These are phyloP conservation scores for Catamblyrhynchus diadema DNA, from an alignment of 2,797 vertebrate genomes.

Conservation along the genomic window DNA sequence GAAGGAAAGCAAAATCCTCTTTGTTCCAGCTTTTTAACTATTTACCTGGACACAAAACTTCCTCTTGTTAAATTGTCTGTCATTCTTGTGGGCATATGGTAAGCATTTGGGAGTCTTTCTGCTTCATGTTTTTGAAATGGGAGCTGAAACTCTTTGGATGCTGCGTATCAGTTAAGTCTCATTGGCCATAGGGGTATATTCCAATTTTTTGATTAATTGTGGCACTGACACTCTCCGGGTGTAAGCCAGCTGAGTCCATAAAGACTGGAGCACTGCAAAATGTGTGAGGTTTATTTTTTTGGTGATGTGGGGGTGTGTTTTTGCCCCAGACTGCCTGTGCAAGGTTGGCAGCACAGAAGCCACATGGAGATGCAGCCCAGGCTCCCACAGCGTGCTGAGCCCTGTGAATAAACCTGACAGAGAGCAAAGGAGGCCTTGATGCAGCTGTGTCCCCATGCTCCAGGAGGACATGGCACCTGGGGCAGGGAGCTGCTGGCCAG, in stretches of 20 bases:
- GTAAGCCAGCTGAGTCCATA: neutral
- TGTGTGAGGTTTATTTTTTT: too few species aligned
- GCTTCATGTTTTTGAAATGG: neutral
- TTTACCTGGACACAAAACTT: neutral
- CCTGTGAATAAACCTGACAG: accelerated
- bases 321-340: accelerated
- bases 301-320: accelerated
- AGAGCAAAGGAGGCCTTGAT: neutral
- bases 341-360: accelerated
- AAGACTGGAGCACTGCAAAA: neutral
- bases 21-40: neutral
- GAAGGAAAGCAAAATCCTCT: neutral
- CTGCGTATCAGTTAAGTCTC: neutral
- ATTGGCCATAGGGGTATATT: neutral
- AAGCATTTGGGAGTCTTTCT: neutral
- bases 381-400: accelerated
- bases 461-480: accelerated
- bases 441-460: accelerated
- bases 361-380: neutral
- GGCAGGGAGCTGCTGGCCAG: neutral
- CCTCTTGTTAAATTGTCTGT: neutral
- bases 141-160: neutral
- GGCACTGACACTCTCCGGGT: neutral
- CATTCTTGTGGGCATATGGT: neutral
- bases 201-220: neutral